phyloP scores from a whole-genome alignment of 2,888 invertebrate species.

The Amiota mariae region DNA sequence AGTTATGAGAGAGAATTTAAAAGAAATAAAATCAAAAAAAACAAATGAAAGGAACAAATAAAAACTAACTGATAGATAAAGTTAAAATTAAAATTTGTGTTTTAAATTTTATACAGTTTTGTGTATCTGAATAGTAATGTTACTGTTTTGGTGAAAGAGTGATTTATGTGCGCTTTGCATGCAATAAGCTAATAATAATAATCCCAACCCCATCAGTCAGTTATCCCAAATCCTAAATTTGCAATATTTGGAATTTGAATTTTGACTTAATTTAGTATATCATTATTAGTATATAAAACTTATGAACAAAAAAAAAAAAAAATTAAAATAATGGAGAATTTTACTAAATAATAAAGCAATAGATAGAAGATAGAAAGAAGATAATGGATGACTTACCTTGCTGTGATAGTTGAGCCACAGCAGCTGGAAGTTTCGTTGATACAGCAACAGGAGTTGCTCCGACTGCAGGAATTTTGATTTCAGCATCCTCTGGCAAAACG shows the following conservation, averaged over 20 bases:
- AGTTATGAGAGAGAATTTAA: slow-evolving; percentile 35
- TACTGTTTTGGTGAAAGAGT: slow-evolving; percentile 6
- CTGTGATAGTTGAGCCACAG: slow-evolving; percentile 78
- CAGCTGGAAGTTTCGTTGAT: slow-evolving; percentile 77
- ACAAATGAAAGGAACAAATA: background rate
- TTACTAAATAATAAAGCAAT: background rate
- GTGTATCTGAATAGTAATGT: slow-evolving; percentile 31
- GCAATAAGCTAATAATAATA: background rate
- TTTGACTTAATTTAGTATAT: background rate
- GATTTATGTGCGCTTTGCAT: slow-evolving; percentile 16
- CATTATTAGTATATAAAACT: slow-evolving; percentile 9
- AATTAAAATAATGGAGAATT: background rate
- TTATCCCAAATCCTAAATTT: background rate
- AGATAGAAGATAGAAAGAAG: slow-evolving; percentile 33
- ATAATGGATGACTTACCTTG: slow-evolving; percentile 74
- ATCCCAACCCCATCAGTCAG: background rate
- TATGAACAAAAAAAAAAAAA: too few species aligned
- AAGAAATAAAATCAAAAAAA: slow-evolving; percentile 50
- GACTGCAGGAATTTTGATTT: slow-evolving; percentile 78
- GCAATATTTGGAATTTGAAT: background rate
- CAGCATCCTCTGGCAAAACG: slow-evolving; percentile 73
- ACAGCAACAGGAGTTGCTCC: slow-evolving; percentile 78
- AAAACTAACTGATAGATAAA: slow-evolving; percentile 27
- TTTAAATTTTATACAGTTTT: background rate
- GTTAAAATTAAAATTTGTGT: slow-evolving; percentile 26